Conservation (phyloP, 2,797 vertebrate species). For the Crax fasciolata region DNA sequence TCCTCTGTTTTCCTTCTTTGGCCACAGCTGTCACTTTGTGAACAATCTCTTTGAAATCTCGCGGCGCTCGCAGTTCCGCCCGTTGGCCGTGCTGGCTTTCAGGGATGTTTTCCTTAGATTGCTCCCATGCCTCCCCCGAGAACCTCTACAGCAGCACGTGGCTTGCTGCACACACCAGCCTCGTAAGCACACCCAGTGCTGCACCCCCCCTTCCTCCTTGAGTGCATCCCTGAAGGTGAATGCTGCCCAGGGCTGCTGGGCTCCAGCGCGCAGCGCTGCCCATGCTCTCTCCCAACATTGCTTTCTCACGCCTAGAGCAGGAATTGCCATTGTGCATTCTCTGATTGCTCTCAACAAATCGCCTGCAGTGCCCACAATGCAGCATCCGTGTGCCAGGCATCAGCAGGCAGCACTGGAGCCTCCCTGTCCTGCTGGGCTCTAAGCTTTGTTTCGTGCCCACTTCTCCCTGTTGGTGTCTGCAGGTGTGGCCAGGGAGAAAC, state of each 20-base stretch:
- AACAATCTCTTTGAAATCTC: neutral
- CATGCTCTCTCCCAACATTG: neutral
- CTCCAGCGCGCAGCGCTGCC: neutral
- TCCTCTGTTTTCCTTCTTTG: constrained; percentile 41
- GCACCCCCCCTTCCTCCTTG: neutral
- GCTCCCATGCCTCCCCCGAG: neutral
- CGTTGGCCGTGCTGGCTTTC: neutral
- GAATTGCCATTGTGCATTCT: neutral
- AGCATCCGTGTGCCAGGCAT: fast-evolving
- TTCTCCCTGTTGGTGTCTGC: neutral
- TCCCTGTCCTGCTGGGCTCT: neutral
- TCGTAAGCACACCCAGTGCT: neutral
- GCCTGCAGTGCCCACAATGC: neutral
- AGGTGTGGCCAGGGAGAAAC: neutral
- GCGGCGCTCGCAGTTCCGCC: neutral
- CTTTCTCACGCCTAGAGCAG: fast-evolving
- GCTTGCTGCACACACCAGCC: neutral
- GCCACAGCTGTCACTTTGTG: constrained; percentile 8
- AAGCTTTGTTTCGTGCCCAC: neutral
- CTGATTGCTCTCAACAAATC: neutral
- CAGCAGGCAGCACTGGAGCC: neutral
- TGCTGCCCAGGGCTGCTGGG: neutral
- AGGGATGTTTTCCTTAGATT: neutral
- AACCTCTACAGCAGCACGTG: neutral
- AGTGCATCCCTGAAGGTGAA: neutral